These are phyloP conservation scores for Cataglyphis cursor DNA, from an alignment of 2,888 invertebrate species.

Conservation along the genomic window DNA sequence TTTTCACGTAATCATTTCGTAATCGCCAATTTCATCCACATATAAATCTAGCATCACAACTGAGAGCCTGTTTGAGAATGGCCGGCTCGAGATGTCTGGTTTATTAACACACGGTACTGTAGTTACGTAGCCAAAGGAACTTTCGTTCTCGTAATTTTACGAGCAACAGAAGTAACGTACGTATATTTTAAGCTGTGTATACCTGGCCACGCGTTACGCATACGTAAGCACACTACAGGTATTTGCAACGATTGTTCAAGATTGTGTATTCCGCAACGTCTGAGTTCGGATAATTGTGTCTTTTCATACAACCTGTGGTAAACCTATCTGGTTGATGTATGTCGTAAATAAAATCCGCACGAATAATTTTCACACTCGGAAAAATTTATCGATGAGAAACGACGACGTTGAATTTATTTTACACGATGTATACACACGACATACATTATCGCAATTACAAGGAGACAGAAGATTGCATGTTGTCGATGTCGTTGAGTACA, in stretches of 20 bases:
- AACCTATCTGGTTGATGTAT: conserved; percentile 28
- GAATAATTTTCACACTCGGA: conserved; percentile 50
- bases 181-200: conserved; percentile 58
- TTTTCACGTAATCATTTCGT: conserved; percentile 62
- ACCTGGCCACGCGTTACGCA: conserved; percentile 39
- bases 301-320: conserved; percentile 14
- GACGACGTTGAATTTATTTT: conserved; percentile 72
- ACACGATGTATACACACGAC: conserved; percentile 75
- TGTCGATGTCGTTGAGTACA: conserved; percentile 78
- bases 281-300: conserved; percentile 44
- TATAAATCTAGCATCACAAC: conserved; percentile 61
- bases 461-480: conserved; percentile 78
- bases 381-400: conserved; percentile 33
- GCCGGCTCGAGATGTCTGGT: conserved; percentile 68
- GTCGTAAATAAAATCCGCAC: conserved; percentile 34
- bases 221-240: conserved; percentile 33
- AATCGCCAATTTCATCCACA: conserved; percentile 55
- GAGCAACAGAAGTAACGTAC: conserved; percentile 54
- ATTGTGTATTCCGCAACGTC: conserved; percentile 49
- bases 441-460: conserved; percentile 75
- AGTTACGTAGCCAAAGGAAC: conserved; percentile 68
- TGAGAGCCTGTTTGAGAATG: conserved; percentile 64
- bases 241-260: conserved; percentile 41
- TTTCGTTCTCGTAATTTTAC: conserved; percentile 70
- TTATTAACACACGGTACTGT: conserved; percentile 66